Evolutionary conservation across 1,140 invertebrate genomes (phyloP), one percentile per base, ranked within the genome.

Genomic region (Aphaenogaster ashmeadi): DNA sequence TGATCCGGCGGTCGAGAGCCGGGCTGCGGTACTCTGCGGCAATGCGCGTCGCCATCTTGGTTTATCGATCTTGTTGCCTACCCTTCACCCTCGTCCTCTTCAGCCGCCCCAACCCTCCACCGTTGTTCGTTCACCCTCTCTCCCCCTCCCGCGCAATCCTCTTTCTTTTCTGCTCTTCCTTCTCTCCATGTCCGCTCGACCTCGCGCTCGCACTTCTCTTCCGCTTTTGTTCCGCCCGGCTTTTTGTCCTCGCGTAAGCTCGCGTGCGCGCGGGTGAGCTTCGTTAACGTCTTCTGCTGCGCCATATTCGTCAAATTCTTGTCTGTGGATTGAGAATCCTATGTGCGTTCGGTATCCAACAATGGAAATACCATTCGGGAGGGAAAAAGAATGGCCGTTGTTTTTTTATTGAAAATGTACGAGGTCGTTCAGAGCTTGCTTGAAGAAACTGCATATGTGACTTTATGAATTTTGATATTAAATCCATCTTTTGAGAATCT

Each of bases 11-110:
- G 92, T 89, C 90, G 80, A 74, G 91, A 84, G 89, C 87, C 90
- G 85, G 90, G 92, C 75, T 94, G 93, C 93, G 93, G 93, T 93
- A 93, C 91, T 92, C 92, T 94, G 93, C 92, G 93, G 93, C 92
- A 94, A 88, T 89, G 72, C 91, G 88, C 81, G 69, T 90, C 91
- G 93, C 93, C 93, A 94, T 94, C 90, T 94, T 94, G 93, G 87
- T 93, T 92, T 93, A 94, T 94, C 92, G 93, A 94, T 94, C 90
- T 89, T 84, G 88, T 91, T 87, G 87, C 85, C 79, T 86, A 84
- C 83, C 79, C 66, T 78, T 87, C 85, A 74, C 77, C 50, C 77
- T 86, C 75, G 60, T 56, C 64, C 85, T 80, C 69, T 72, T 86
- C 88, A 66, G 50, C 56, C 56, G 56, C 62, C 90, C 69, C 50